Evolutionary conservation across 2,888 invertebrate species (phyloP).

Genomic region (Copidosoma aretas): DNA sequence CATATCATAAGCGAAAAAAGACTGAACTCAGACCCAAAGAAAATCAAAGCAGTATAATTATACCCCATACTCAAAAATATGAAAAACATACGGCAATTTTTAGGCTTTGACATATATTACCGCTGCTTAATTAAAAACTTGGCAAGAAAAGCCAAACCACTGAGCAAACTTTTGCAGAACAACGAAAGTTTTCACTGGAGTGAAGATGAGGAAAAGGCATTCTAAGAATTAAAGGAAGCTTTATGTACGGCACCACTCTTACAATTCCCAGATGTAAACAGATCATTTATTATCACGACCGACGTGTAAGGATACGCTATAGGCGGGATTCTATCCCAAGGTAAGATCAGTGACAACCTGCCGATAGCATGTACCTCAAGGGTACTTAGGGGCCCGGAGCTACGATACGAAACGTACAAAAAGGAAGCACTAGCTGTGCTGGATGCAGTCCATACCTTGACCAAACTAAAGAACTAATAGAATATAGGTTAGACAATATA

Average conservation of each 20-base stretch:
- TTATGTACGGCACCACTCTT: background rate
- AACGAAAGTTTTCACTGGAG: background rate
- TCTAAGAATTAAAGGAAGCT: background rate
- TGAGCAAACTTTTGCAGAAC: background rate
- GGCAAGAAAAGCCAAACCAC: background rate
- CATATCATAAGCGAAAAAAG: conserved; percentile 7
- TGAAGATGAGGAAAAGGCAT: background rate
- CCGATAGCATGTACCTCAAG: background rate
- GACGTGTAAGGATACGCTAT: background rate
- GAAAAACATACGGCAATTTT: background rate
- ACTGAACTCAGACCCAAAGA: background rate
- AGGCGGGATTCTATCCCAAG: background rate
- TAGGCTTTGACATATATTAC: background rate
- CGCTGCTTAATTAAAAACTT: background rate
- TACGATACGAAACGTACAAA: no score
- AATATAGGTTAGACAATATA: no score
- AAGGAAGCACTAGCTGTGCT: no score
- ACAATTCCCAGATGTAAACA: background rate
- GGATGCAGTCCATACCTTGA: no score
- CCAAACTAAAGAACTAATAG: no score
- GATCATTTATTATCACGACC: background rate
- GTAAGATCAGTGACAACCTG: background rate
- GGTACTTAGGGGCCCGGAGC: no score
- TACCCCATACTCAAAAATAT: background rate
- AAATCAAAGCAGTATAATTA: background rate